Evolutionary conservation across 1,140 invertebrate genomes (phyloP).

Genomic region (Lepidotrigona ventralis): DNA sequence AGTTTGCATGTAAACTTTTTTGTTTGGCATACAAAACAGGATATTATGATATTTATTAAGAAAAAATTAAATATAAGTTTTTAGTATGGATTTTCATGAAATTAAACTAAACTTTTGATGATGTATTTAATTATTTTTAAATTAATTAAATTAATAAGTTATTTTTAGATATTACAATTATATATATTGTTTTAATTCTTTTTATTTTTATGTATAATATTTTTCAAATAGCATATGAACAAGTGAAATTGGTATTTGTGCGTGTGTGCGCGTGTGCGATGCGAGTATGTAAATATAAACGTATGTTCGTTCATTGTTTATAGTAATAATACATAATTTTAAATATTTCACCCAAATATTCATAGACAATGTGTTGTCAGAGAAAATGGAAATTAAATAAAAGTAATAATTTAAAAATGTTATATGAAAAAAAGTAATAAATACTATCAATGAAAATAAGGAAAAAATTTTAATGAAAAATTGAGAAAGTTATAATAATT

Average conservation of each 20-base stretch:
- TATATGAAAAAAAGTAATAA: not conserved
- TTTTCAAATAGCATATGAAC: not conserved
- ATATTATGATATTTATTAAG: conserved; percentile 2
- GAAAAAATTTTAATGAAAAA: not conserved
- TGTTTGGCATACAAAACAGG: not conserved
- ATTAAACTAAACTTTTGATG: not conserved
- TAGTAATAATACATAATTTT: not conserved
- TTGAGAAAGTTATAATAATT: not conserved
- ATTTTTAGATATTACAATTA: not conserved
- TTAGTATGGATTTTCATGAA: not conserved
- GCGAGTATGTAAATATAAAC: not conserved
- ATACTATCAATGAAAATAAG: not conserved
- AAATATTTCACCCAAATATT: not conserved
- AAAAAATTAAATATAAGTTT: not conserved
- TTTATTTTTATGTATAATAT: not conserved
- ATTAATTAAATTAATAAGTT: not conserved
- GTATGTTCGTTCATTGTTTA: not conserved
- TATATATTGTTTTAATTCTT: not conserved
- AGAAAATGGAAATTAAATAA: not conserved
- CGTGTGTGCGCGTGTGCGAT: too few species aligned
- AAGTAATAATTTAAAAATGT: not conserved
- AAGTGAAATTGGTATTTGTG: not conserved
- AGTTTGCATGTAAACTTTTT: not conserved
- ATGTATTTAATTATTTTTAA: not conserved
- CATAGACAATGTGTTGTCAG: not conserved